phyloP scores from a whole-genome alignment of 2,113 vertebrate species.

The Zosterops pallidus region DNA sequence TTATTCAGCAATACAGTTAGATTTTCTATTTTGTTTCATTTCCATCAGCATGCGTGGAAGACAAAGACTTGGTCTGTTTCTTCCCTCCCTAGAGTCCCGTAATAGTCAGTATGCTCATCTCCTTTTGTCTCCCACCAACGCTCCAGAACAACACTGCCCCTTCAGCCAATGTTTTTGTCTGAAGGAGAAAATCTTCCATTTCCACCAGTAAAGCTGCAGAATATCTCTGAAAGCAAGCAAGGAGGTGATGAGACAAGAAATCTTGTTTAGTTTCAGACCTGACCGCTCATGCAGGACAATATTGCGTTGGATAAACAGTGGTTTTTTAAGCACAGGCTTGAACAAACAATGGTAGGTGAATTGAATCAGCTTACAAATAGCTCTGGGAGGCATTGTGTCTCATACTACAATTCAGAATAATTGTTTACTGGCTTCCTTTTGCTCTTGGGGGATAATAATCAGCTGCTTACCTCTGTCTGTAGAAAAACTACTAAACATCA shows the following conservation, averaged over 20 bases:
- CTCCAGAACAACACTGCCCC: not conserved
- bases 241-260: not conserved
- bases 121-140: not conserved
- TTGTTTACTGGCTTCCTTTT: not conserved
- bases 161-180: not conserved
- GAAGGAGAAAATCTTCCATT: not conserved
- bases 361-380: slow-evolving; percentile 8
- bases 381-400: slow-evolving; percentile 23
- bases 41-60: not conserved
- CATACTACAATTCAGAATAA: not conserved
- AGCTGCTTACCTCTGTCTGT: not conserved
- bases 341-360: slow-evolving; percentile 35
- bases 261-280: not conserved
- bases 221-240: not conserved
- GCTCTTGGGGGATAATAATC: slow-evolving; percentile 16
- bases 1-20: not conserved
- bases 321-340: not conserved
- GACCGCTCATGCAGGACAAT: rapidly evolving
- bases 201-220: not conserved
- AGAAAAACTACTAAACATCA: not conserved
- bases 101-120: not conserved
- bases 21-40: not conserved
- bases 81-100: not conserved
- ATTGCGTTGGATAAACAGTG: slow-evolving; percentile 11
- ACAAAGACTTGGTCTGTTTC: not conserved